Evolutionary conservation across 1,140 invertebrate genomes (phyloP).

Genomic region (Leptonema lineaticorne): DNA sequence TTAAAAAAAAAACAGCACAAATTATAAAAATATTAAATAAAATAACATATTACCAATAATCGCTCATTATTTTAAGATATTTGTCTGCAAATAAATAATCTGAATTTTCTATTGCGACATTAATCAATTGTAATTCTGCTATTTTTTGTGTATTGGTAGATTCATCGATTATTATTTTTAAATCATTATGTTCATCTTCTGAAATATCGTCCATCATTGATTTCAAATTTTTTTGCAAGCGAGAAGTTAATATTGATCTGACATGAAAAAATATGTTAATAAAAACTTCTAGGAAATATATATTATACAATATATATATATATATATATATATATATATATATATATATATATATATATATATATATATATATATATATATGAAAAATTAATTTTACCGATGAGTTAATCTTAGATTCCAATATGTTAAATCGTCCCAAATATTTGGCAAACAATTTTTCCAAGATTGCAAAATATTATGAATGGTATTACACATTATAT

Average conservation of each 20-base stretch:
- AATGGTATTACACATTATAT: not conserved
- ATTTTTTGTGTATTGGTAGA: constrained; percentile 6
- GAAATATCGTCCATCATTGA: not conserved
- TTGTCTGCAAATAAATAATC: constrained; percentile 20
- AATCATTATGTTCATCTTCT: not conserved
- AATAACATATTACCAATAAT: constrained; percentile 27
- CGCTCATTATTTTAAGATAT: constrained; percentile 12
- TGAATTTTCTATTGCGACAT: not conserved
- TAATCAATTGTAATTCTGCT: constrained; percentile 6
- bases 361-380: too few species aligned
- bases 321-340: not conserved
- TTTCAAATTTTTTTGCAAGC: constrained; percentile 9
- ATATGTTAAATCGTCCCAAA: constrained; percentile 21
- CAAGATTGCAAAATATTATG: constrained; percentile 19
- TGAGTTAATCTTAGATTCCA: constrained; percentile 35
- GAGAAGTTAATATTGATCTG: constrained; percentile 9
- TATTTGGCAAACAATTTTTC: constrained; percentile 22
- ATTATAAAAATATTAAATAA: not conserved
- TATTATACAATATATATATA: not conserved
- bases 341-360: too few species aligned
- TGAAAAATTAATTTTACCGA: constrained; percentile 22
- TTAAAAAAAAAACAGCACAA: not conserved
- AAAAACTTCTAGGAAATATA: not conserved
- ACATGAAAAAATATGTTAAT: not conserved
- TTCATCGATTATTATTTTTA: not conserved